Conservation (phyloP, 1,140 invertebrate genomes). For the Drosophila ohnishii region DNA sequence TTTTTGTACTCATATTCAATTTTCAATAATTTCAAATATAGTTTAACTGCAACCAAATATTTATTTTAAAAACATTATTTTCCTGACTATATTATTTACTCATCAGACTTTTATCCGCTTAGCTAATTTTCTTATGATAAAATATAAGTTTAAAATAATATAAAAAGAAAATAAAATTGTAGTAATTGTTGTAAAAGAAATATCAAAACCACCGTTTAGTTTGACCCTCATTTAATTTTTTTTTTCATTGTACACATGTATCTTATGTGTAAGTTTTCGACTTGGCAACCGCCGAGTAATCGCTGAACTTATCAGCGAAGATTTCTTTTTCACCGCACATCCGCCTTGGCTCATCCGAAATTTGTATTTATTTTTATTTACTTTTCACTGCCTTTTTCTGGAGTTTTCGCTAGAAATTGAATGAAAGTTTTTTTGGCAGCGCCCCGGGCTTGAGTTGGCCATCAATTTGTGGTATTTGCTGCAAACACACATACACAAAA, state of each 20-base stretch:
- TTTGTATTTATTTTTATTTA: constrained; percentile 30
- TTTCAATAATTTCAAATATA: background rate
- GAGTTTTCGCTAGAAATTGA: constrained; percentile 65
- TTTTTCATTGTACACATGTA: background rate
- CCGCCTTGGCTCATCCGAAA: constrained; percentile 38
- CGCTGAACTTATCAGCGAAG: constrained; percentile 31
- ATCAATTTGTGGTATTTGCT: constrained; percentile 41
- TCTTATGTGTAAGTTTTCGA: background rate
- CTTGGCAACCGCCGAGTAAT: constrained; percentile 6
- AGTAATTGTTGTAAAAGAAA: background rate
- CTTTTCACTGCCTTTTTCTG: constrained; percentile 45
- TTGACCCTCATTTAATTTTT: background rate
- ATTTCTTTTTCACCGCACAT: constrained; percentile 48
- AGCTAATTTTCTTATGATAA: background rate
- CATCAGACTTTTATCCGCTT: background rate
- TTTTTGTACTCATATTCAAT: background rate
- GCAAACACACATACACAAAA: constrained; percentile 52
- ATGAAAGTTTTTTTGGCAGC: constrained; percentile 67
- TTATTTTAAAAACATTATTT: background rate
- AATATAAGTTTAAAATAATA: background rate
- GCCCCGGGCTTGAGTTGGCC: constrained; percentile 27
- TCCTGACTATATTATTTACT: background rate
- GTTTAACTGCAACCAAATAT: background rate
- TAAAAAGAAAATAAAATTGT: background rate
- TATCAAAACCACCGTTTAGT: background rate